Evolutionary conservation across 2,888 invertebrate genomes (phyloP).

Genomic region (Calameuta idolon): DNA sequence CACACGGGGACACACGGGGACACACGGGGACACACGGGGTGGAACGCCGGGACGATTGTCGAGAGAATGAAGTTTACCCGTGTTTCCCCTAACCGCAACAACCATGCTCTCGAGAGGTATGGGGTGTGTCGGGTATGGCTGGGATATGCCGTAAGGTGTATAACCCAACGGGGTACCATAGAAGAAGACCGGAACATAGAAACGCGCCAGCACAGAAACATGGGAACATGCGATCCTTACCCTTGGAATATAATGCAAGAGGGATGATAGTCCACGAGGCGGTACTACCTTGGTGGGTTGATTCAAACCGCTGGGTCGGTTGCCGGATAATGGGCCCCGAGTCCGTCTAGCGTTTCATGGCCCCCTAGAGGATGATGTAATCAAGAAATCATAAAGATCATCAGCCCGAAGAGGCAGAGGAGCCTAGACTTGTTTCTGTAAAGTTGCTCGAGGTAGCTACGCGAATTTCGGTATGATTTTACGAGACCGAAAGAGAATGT

Average conservation of each 20-base stretch:
- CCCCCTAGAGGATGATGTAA: neutral
- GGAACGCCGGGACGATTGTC: neutral
- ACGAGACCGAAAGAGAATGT: neutral
- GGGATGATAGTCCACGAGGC: neutral
- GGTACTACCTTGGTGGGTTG: neutral
- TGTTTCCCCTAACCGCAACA: conserved; percentile 30
- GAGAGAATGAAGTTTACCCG: conserved; percentile 33
- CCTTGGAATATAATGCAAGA: conserved; percentile 5
- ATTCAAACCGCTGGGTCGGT: conserved; percentile 1
- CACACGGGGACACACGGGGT: neutral
- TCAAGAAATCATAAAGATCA: conserved; percentile 8
- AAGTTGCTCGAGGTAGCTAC: neutral
- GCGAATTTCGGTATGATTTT: neutral
- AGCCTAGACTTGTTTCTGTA: neutral
- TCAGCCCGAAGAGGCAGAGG: neutral
- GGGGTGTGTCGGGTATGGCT: neutral
- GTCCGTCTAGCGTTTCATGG: neutral
- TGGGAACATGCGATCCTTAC: neutral
- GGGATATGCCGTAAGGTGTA: conserved; percentile 4
- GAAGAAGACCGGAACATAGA: neutral
- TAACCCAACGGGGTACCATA: conserved; percentile 8
- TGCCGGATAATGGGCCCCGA: neutral
- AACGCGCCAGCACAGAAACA: neutral
- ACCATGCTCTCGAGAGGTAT: conserved; percentile 5
- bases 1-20: neutral